Evolutionary conservation across 2,888 invertebrate genomes (phyloP).

Genomic region (Andrena trimmerana): DNA sequence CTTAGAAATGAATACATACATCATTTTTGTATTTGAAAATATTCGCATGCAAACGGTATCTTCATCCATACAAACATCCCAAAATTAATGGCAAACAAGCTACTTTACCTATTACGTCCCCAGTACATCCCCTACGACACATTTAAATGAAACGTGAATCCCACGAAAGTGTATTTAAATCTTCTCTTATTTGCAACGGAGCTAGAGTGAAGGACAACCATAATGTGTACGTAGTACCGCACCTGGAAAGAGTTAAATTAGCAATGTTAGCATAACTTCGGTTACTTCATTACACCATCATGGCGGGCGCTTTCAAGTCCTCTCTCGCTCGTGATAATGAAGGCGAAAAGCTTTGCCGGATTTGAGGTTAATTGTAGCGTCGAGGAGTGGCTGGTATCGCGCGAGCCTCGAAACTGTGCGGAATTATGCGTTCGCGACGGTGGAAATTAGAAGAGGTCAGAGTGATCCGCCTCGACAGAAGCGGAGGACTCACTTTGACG

Average conservation of each 20-base stretch:
- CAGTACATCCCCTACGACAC: no score
- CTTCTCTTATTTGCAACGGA: no score
- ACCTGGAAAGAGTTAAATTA: background rate
- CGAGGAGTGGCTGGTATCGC: background rate
- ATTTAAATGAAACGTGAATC: no score
- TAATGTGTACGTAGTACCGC: no score
- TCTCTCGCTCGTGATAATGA: background rate
- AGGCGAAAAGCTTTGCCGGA: background rate
- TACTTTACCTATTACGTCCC: no score
- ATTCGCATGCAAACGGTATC: no score
- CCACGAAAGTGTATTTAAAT: no score
- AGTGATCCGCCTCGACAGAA: slow-evolving; percentile 6
- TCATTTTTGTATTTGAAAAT: no score
- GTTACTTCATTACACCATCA: background rate
- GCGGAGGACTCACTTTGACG: background rate
- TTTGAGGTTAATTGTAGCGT: background rate
- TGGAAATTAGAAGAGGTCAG: background rate
- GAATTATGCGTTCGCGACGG: background rate
- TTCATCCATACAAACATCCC: no score
- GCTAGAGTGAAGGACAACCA: no score
- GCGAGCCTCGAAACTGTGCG: background rate
- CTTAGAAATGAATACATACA: no score
- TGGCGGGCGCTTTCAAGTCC: background rate
- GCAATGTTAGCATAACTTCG: background rate
- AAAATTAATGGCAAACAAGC: no score